Conservation (phyloP, 1,140 invertebrate genomes). For the Philotrypesis tridentata region DNA sequence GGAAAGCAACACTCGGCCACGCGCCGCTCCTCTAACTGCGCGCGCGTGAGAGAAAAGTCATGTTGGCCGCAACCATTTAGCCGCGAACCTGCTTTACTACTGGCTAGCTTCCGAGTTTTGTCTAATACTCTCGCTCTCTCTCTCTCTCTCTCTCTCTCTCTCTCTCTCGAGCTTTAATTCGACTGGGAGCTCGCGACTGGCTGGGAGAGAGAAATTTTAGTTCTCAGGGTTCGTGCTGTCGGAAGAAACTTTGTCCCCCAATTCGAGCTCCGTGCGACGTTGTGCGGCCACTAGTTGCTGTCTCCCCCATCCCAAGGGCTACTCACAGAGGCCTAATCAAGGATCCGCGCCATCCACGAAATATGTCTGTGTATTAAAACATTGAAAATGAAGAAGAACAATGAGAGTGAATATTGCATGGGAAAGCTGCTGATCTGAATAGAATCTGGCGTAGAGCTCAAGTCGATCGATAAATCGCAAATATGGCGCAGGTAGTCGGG, state of each 20-base stretch:
- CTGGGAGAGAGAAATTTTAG: slow-evolving; percentile 58
- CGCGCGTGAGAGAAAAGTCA: slow-evolving; percentile 11
- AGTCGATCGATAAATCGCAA: slow-evolving; percentile 12
- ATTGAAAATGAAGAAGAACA: too few species aligned
- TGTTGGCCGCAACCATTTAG: background rate
- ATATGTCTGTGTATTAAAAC: too few species aligned
- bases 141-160: background rate
- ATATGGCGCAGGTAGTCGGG: background rate
- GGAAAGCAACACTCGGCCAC: background rate
- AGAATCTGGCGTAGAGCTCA: background rate
- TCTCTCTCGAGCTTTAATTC: slow-evolving; percentile 49
- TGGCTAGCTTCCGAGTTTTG: background rate
- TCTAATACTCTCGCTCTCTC: background rate
- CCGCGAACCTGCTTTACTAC: background rate
- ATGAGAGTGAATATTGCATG: too few species aligned
- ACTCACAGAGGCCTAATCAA: background rate
- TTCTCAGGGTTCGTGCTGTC: slow-evolving; percentile 58
- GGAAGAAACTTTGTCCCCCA: slow-evolving; percentile 62
- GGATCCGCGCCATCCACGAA: background rate
- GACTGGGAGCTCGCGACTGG: slow-evolving; percentile 16
- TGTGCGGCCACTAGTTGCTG: slow-evolving; percentile 54
- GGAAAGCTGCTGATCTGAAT: too few species aligned
- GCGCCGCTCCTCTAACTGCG: background rate
- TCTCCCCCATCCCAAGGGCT: too few species aligned
- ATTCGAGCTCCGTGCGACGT: slow-evolving; percentile 59